phyloP scores from a whole-genome alignment of 2,888 invertebrate genomes.

The Helleia helle region DNA sequence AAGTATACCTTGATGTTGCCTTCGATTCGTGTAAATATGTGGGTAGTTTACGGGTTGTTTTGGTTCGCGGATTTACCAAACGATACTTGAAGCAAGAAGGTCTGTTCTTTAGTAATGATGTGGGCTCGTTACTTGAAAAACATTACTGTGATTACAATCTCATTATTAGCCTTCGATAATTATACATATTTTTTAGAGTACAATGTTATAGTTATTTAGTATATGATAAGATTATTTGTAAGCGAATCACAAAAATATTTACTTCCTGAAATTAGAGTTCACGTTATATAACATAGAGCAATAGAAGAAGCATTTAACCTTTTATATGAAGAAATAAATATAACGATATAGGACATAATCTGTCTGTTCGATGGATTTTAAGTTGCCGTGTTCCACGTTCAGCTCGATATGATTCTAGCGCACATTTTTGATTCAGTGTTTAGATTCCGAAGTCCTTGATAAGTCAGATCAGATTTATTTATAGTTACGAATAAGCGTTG shows the following conservation, averaged over 20 bases:
- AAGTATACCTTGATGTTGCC: constrained; percentile 73
- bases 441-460: too few species aligned
- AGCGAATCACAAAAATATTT: constrained; percentile 73
- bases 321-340: constrained; percentile 34
- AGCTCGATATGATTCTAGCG: constrained; percentile 6
- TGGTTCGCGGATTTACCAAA: constrained; percentile 34
- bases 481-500: too few species aligned
- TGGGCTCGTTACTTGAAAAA: constrained; percentile 70
- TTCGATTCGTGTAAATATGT: constrained; percentile 60
- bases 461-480: too few species aligned
- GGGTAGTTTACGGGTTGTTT: constrained; percentile 46
- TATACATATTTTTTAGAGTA: constrained; percentile 75
- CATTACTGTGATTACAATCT: constrained; percentile 73
- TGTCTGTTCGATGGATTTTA: not conserved
- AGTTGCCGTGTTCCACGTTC: not conserved
- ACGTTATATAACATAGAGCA: constrained; percentile 59
- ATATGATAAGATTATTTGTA: constrained; percentile 61
- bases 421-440: too few species aligned
- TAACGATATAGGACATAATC: not conserved
- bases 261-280: constrained; percentile 64
- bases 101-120: constrained; percentile 18
- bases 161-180: constrained; percentile 72
- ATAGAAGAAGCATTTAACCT: constrained; percentile 67
- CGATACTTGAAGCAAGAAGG: constrained; percentile 21
- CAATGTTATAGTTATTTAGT: constrained; percentile 74